Conservation (phyloP, 2,888 invertebrate genomes). For the Galeruca laticollis region DNA sequence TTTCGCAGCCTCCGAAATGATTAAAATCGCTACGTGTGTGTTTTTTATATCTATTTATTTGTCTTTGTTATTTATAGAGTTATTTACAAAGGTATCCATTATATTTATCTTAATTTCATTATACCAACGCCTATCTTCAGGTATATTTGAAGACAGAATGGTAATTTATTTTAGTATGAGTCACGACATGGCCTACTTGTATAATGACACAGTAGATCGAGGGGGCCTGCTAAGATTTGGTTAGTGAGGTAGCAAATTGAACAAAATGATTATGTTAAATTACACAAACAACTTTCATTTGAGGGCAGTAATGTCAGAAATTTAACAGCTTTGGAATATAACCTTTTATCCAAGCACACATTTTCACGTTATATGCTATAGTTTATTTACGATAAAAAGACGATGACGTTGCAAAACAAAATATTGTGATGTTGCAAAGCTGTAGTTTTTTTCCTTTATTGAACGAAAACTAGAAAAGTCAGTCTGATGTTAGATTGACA, state of each 20-base stretch:
- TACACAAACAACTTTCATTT: too few species aligned
- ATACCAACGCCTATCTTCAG: slow-evolving; percentile 16
- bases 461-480: too few species aligned
- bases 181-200: slow-evolving; percentile 32
- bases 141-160: slow-evolving; percentile 23
- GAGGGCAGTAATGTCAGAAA: too few species aligned
- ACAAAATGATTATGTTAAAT: neutral
- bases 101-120: slow-evolving; percentile 19
- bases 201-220: slow-evolving; percentile 14
- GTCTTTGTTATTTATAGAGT: neutral
- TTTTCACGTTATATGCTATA: too few species aligned
- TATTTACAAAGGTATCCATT: slow-evolving; percentile 6
- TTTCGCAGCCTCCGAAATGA: neutral
- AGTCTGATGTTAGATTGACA: too few species aligned
- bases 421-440: too few species aligned
- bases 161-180: slow-evolving; percentile 25
- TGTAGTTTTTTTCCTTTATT: too few species aligned
- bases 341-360: too few species aligned
- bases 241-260: neutral
- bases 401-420: too few species aligned
- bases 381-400: too few species aligned
- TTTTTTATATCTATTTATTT: neutral
- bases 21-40: neutral
- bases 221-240: slow-evolving; percentile 7
- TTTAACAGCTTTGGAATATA: too few species aligned